phyloP scores from a whole-genome alignment of 2,113 vertebrate genomes.

The Istiophorus platypterus region DNA sequence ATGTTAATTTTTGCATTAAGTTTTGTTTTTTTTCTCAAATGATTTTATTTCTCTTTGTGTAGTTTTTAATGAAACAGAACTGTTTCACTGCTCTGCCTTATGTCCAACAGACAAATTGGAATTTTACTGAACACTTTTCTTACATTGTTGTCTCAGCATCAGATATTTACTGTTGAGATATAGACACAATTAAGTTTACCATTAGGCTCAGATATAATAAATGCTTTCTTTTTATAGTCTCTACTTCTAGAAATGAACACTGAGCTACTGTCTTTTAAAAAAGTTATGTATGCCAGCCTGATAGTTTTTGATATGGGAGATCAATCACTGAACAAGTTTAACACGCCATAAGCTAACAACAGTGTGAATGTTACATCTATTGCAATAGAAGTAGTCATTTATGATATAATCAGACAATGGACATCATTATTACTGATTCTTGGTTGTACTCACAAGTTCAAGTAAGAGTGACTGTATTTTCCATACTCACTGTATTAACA shows the following conservation, averaged over 20 bases:
- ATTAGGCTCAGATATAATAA: slow-evolving; percentile 77
- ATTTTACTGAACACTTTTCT: slow-evolving; percentile 64
- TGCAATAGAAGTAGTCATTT: slow-evolving; percentile 68
- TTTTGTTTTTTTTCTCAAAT: slow-evolving; percentile 73
- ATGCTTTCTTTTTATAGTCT: slow-evolving; percentile 81
- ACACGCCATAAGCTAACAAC: slow-evolving; percentile 74
- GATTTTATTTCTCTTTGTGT: slow-evolving; percentile 72
- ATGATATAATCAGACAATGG: slow-evolving; percentile 63
- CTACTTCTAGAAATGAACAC: slow-evolving; percentile 81
- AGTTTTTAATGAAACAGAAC: slow-evolving; percentile 74
- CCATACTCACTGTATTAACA: slow-evolving; percentile 78
- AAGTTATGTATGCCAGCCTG: slow-evolving; percentile 69
- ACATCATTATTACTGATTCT: slow-evolving; percentile 59
- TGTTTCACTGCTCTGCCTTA: slow-evolving; percentile 71
- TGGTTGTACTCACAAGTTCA: slow-evolving; percentile 64
- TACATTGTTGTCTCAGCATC: slow-evolving; percentile 70
- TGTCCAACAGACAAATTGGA: slow-evolving; percentile 67
- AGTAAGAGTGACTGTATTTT: slow-evolving; percentile 69
- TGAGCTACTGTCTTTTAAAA: slow-evolving; percentile 81
- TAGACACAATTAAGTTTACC: slow-evolving; percentile 77
- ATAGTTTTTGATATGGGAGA: slow-evolving; percentile 73
- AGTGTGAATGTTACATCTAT: slow-evolving; percentile 75
- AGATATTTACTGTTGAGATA: slow-evolving; percentile 76
- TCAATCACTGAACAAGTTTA: slow-evolving; percentile 73
- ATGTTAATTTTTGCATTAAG: slow-evolving; percentile 65